Conservation (phyloP, 2,888 invertebrate species). For the Augiades crinisus region DNA sequence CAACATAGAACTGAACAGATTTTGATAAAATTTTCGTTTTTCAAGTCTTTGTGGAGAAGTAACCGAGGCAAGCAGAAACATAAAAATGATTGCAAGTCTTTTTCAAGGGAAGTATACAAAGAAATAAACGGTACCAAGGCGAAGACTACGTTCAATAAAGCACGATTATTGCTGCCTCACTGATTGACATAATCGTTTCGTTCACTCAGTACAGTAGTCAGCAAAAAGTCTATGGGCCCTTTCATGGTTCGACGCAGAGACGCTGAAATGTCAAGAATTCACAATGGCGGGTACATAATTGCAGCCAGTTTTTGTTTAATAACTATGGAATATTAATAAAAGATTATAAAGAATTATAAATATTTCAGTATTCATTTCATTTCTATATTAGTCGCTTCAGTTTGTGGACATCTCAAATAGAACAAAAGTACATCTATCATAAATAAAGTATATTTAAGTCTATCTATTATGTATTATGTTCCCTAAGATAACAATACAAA, state of each 20-base stretch:
- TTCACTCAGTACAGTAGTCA: constrained; percentile 24
- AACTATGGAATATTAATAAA: not conserved
- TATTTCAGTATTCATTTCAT: no score
- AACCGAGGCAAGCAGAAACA: no score
- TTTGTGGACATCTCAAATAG: no score
- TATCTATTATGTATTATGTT: no score
- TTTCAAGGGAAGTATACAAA: not conserved
- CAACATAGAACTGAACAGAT: no score
- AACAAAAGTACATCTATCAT: no score
- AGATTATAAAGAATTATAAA: no score
- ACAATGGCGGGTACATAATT: constrained; percentile 34
- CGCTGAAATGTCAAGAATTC: constrained; percentile 30
- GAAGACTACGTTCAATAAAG: not conserved
- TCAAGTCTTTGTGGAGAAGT: no score
- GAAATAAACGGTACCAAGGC: not conserved
- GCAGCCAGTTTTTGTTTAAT: constrained; percentile 15
- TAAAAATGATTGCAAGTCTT: no score
- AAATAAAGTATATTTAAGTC: no score
- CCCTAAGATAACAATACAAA: no score
- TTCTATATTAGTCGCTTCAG: not conserved
- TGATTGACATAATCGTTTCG: constrained; percentile 30
- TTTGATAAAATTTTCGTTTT: no score
- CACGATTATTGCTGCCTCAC: constrained; percentile 18
- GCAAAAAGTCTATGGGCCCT: constrained; percentile 29
- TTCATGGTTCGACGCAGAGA: constrained; percentile 32